Conservation (phyloP, 2,113 vertebrate species). For the Chloebia gouldiae region DNA sequence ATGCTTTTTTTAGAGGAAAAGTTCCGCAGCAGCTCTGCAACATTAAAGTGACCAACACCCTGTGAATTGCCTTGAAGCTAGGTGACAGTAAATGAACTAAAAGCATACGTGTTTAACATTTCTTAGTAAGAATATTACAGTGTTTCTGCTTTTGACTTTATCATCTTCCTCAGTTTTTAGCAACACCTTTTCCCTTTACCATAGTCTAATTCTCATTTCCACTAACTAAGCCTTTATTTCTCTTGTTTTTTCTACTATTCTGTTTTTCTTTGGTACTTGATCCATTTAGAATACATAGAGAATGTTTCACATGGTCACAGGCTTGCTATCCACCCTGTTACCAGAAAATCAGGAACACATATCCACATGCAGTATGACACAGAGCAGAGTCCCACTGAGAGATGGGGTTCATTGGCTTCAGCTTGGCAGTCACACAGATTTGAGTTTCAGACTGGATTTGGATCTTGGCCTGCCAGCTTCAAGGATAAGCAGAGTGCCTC, state of each 20-base stretch:
- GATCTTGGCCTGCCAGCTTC: neutral
- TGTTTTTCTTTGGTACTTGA: neutral
- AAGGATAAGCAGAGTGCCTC: neutral
- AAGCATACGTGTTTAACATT: fast-evolving
- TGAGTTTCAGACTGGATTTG: neutral
- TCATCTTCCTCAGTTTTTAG: neutral
- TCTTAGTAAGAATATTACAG: neutral
- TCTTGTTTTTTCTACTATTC: neutral
- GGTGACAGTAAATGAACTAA: neutral
- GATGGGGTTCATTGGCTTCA: neutral
- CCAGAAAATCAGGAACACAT: neutral
- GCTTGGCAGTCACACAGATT: neutral
- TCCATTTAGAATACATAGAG: neutral
- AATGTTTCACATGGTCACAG: fast-evolving
- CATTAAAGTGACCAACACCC: neutral
- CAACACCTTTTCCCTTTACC: neutral
- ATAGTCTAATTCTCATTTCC: neutral
- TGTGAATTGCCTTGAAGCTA: neutral
- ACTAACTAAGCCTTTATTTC: neutral
- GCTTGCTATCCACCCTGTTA: neutral
- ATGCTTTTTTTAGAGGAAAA: neutral
- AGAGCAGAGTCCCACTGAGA: neutral
- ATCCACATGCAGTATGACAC: neutral
- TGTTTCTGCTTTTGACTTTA: neutral
- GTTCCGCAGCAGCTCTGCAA: neutral